Conservation (phyloP, 2,888 invertebrate genomes). For the Plagodis pulveraria region DNA sequence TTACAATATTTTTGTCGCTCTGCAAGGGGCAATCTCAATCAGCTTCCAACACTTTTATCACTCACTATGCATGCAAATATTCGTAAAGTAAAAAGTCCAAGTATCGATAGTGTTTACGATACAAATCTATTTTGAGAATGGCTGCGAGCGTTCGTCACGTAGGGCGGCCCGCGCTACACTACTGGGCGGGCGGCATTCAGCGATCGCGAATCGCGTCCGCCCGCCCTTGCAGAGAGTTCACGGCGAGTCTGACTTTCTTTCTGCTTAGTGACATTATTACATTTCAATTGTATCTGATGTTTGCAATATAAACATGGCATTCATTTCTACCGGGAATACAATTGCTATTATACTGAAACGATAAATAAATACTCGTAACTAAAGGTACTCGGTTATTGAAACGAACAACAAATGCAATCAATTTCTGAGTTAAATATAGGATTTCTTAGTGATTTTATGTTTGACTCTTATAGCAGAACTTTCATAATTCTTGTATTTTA, state of each 20-base stretch:
- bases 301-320: slow-evolving; percentile 54
- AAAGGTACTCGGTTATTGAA: slow-evolving; percentile 8
- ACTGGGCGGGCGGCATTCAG: slow-evolving; percentile 64
- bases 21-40: slow-evolving; percentile 9
- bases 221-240: slow-evolving; percentile 79
- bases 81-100: slow-evolving; percentile 36
- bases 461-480: slow-evolving; percentile 8
- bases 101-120: slow-evolving; percentile 57
- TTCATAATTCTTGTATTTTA: slow-evolving; percentile 20
- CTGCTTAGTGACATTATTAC: slow-evolving; percentile 64
- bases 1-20: slow-evolving; percentile 11
- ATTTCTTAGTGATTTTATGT: slow-evolving; percentile 4
- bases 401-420: slow-evolving; percentile 12
- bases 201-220: slow-evolving; percentile 42
- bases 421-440: slow-evolving; percentile 7
- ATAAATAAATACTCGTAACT: not conserved
- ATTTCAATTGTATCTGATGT: slow-evolving; percentile 59
- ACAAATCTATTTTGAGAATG: slow-evolving; percentile 36
- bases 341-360: slow-evolving; percentile 30
- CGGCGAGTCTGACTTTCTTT: slow-evolving; percentile 70
- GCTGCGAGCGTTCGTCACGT: slow-evolving; percentile 58
- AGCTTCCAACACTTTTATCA: slow-evolving; percentile 34
- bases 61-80: slow-evolving; percentile 46
- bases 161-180: slow-evolving; percentile 75
- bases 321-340: slow-evolving; percentile 51